Evolutionary conservation across 2,797 vertebrate genomes (phyloP).

Genomic region (Phoebastria nigripes): DNA sequence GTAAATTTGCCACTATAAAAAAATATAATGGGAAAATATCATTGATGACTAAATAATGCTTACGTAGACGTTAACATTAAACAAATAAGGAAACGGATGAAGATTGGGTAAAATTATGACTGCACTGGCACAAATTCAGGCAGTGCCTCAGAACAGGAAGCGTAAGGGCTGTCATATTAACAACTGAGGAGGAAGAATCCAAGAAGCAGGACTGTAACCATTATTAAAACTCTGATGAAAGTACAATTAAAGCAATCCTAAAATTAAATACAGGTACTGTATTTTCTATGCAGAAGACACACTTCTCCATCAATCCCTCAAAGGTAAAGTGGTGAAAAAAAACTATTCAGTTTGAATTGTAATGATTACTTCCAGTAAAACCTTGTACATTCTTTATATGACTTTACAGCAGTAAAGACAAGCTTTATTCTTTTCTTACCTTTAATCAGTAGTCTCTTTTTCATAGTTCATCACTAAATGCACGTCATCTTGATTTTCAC

Average conservation of each 20-base stretch:
- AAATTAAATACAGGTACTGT: background rate
- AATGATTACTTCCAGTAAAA: background rate
- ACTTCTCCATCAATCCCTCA: background rate
- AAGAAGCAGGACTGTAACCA: background rate
- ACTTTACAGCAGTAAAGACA: background rate
- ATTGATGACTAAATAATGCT: background rate
- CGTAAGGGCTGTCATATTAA: background rate
- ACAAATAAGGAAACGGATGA: background rate
- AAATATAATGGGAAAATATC: background rate
- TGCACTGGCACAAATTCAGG: background rate
- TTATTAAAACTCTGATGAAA: background rate
- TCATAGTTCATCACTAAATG: constrained; percentile 23
- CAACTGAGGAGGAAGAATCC: background rate
- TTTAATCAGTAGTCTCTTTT: constrained; percentile 4
- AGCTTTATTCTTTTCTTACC: constrained; percentile 40
- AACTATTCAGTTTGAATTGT: background rate
- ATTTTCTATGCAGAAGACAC: background rate
- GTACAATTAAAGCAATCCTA: background rate
- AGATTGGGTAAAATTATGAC: background rate
- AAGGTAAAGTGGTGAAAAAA: background rate
- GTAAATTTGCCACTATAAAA: background rate
- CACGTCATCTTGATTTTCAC: constrained; percentile 16
- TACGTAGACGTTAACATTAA: background rate
- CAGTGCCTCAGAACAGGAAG: background rate
- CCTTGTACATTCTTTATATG: background rate